Base-by-base conservation (phyloP, 1,140 invertebrate genomes). In the Goniozus legneri region DNA sequence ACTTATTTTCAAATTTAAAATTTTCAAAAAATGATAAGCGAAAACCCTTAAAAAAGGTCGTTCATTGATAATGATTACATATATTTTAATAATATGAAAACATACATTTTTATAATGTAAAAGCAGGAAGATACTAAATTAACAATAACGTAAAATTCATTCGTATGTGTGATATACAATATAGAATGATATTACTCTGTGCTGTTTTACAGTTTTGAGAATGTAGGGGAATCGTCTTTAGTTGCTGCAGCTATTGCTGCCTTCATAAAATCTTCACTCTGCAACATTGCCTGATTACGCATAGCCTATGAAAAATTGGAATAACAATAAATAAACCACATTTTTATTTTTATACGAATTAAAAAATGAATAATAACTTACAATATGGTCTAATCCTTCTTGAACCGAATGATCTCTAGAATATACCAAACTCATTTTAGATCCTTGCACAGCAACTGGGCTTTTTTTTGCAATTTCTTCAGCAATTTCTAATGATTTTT, bases 391-490 rank as follows among this genome's bases (percentile, higher is more conserved):
- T 19, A 97, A 73, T 35, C 92, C 87, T 54, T 95, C 88, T 55
- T 88, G 79, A 14, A 91, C 88, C 1, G 84, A 80, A 71, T 95
- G 89, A 70, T 95, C 93, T 58, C 92, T 77, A 3, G 93, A 91
- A 75, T 91, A 96, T 22, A 91, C 80, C 8, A 98, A 54, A 56
- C 77, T 88, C 40, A 83, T 71, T 71, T 98, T 98, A 1, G 90
- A 89, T 7, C 84, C 84, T 75, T 97, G 94, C 10, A 98, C 86
- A 2, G 94, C 95, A 19, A 98, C 86, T 7, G 96, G 96, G 79
- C 92, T 96, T 75, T 94, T 94, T n/a, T 62, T 65, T 10, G 94
- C 90, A 56, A 98, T 97, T 31, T 76, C 55, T 58, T 81, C 79
- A 18, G 93, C 95, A 42, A 92, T 44, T 20, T 84, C 77, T 1